Conservation (phyloP, 1,140 invertebrate species). For the Nomia melanderi region DNA sequence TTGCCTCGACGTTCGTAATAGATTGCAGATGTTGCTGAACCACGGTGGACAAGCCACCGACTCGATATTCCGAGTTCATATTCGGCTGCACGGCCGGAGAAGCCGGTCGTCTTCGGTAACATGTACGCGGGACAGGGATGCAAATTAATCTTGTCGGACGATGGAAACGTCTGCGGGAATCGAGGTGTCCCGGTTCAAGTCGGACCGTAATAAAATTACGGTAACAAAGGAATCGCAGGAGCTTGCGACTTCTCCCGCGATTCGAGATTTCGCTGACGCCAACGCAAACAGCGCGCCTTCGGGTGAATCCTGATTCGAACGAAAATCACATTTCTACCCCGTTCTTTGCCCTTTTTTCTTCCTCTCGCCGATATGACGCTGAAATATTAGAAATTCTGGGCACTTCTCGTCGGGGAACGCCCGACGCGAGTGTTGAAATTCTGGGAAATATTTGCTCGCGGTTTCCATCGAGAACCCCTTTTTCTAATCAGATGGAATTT, state of each 20-base stretch:
- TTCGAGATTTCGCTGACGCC: slow-evolving; percentile 6
- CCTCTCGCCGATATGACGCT: background rate
- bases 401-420: too few species aligned
- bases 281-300: background rate
- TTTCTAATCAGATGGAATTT: too few species aligned
- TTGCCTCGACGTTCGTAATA: slow-evolving; percentile 3
- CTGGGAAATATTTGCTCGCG: too few species aligned
- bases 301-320: background rate
- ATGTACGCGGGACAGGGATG: background rate
- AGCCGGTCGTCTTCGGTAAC: slow-evolving; percentile 9
- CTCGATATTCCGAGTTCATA: slow-evolving; percentile 4
- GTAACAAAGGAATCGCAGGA: background rate
- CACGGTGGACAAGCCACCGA: background rate
- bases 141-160: slow-evolving; percentile 25
- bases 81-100: background rate
- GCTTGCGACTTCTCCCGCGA: background rate
- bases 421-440: too few species aligned
- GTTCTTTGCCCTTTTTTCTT: too few species aligned
- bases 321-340: background rate
- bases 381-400: background rate
- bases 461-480: too few species aligned
- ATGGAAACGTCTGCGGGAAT: background rate
- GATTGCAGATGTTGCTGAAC: slow-evolving; percentile 16
- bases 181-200: background rate
- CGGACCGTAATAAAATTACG: slow-evolving; percentile 12